phyloP scores from a whole-genome alignment of 2,888 invertebrate species.

The Apotomis turbidana region DNA sequence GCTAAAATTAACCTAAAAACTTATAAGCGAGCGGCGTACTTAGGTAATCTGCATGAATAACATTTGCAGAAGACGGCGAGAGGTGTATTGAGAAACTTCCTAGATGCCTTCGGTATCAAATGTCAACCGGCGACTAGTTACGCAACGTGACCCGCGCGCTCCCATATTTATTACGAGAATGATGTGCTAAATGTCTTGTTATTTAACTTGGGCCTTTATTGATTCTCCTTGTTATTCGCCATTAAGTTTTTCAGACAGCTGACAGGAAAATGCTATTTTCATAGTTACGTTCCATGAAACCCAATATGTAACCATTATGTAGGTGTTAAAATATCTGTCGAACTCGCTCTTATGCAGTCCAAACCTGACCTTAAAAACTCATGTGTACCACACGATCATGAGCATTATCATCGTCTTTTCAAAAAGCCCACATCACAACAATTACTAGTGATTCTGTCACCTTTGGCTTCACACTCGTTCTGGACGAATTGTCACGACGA shows the following conservation, averaged over 20 bases:
- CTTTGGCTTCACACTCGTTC: slow-evolving; percentile 6
- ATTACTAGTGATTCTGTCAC: neutral
- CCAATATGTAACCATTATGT: too few relatives aligned
- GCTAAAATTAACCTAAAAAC: slow-evolving; percentile 32
- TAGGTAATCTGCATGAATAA: slow-evolving; percentile 39
- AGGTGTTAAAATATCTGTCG: too few relatives aligned
- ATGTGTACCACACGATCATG: too few relatives aligned
- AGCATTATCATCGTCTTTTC: too few relatives aligned
- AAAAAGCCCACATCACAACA: too few relatives aligned
- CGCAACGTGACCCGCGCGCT: slow-evolving; percentile 51
- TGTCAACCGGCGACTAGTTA: slow-evolving; percentile 68
- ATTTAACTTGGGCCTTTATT: neutral
- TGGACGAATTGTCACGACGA: slow-evolving; percentile 22
- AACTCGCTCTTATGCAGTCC: too few relatives aligned
- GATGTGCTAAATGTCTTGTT: slow-evolving; percentile 14
- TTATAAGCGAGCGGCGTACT: slow-evolving; percentile 23
- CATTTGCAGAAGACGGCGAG: slow-evolving; percentile 41
- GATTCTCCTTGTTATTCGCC: neutral
- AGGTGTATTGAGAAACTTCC: slow-evolving; percentile 55
- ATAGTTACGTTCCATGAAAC: too few relatives aligned
- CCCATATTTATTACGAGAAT: slow-evolving; percentile 33
- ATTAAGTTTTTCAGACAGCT: neutral
- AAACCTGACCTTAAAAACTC: too few relatives aligned
- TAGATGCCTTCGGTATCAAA: slow-evolving; percentile 58
- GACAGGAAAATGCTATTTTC: too few relatives aligned